These are phyloP conservation scores for Plotosus lineatus DNA, from an alignment of 2,113 vertebrate species.

Conservation along the genomic window DNA sequence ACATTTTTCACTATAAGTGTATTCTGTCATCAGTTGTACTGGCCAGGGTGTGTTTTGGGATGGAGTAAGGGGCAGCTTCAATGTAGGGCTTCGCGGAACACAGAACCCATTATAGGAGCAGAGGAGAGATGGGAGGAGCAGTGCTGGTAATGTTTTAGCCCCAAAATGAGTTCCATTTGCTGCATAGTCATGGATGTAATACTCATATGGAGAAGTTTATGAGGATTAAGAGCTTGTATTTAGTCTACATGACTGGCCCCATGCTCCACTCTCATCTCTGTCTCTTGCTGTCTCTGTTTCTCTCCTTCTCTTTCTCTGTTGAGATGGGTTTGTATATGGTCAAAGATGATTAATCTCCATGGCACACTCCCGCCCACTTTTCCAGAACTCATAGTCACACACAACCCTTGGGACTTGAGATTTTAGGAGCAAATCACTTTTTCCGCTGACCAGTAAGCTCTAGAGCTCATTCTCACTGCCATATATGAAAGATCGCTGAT, in stretches of 20 bases:
- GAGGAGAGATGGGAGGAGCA: conserved; percentile 59
- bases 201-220: conserved; percentile 75
- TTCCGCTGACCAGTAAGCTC: conserved; percentile 16
- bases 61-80: conserved; percentile 27
- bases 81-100: conserved; percentile 56
- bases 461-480: background rate
- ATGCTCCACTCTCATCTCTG: conserved; percentile 36
- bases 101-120: conserved; percentile 63
- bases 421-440: conserved; percentile 4
- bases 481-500: background rate
- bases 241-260: conserved; percentile 64
- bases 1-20: conserved; percentile 70
- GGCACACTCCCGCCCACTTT: background rate
- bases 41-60: conserved; percentile 21
- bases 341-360: conserved; percentile 29
- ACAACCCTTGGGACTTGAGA: background rate
- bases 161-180: conserved; percentile 72
- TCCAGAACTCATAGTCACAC: background rate
- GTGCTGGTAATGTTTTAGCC: conserved; percentile 67
- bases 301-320: background rate
- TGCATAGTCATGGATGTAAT: conserved; percentile 61
- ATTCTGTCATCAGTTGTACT: conserved; percentile 69
- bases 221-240: conserved; percentile 76
- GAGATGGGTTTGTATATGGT: conserved; percentile 20
- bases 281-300: conserved; percentile 28